These are phyloP conservation scores for Solen grandis DNA, from an alignment of 1,140 invertebrate genomes.

Conservation along the genomic window DNA sequence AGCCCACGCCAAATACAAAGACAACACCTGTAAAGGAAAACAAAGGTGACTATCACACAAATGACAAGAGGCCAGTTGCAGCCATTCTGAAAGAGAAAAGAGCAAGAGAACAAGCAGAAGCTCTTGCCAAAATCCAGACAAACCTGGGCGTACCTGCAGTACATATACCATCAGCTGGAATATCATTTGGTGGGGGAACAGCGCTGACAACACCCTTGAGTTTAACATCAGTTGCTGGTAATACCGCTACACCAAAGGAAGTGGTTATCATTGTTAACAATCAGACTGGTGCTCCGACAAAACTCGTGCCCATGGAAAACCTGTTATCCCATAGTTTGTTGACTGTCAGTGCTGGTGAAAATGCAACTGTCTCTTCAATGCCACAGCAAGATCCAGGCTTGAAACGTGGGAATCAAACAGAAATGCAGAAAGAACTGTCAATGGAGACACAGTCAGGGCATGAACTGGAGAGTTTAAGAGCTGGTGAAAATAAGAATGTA, in stretches of 20 bases:
- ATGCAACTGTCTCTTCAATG: background rate
- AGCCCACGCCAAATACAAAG: slow-evolving; percentile 41
- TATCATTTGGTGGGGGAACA: background rate
- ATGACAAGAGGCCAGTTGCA: slow-evolving; percentile 47
- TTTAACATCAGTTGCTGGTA: background rate
- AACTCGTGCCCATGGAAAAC: background rate
- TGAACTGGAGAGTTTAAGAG: background rate
- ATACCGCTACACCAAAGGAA: slow-evolving; percentile 21
- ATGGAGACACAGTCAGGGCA: too few relatives aligned
- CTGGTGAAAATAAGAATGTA: background rate
- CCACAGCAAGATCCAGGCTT: background rate
- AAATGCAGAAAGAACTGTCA: background rate
- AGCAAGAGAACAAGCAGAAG: slow-evolving; percentile 51
- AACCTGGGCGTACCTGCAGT: background rate
- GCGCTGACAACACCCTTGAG: background rate
- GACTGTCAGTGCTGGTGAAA: background rate
- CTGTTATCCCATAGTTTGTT: too few relatives aligned
- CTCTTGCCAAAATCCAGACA: slow-evolving; percentile 28
- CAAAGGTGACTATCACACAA: slow-evolving; percentile 4
- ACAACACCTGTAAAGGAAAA: slow-evolving; percentile 35
- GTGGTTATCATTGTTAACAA: slow-evolving; percentile 46
- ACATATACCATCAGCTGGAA: background rate
- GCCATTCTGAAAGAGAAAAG: slow-evolving; percentile 57
- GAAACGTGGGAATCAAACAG: background rate
- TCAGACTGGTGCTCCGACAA: background rate